Conservation (phyloP, 2,797 vertebrate species). For the Moxostoma hubbsi region DNA sequence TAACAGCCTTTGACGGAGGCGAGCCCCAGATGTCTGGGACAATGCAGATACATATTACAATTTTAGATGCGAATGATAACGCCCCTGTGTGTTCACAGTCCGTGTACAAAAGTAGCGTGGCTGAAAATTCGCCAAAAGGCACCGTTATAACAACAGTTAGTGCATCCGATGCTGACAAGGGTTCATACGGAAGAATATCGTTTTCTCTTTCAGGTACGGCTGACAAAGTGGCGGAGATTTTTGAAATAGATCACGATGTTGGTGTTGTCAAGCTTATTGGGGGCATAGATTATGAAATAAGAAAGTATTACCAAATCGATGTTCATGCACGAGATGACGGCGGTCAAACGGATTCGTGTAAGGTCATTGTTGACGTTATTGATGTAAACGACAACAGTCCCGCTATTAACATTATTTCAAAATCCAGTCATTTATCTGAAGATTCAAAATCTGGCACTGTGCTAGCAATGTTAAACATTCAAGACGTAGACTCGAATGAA, state of each 20-base stretch:
- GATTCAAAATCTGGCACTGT: conserved; percentile 32
- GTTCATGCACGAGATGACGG: conserved; percentile 44
- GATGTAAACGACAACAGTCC: conserved; percentile 58
- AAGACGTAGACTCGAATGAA: conserved; percentile 47
- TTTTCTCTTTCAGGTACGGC: conserved; percentile 7
- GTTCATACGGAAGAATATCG: too few species aligned
- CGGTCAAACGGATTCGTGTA: conserved; percentile 44
- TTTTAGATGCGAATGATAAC: too few species aligned
- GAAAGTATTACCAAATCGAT: conserved; percentile 14
- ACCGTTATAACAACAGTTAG: too few species aligned
- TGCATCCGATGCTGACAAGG: too few species aligned
- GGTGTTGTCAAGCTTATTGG: conserved; percentile 32
- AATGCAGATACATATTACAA: too few species aligned
- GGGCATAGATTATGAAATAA: conserved; percentile 38
- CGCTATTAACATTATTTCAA: conserved; percentile 53
- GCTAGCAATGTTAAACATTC: conserved; percentile 40
- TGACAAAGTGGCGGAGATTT: background rate
- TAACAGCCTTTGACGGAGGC: conserved; percentile 48
- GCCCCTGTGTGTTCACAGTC: too few species aligned
- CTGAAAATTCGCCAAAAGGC: too few species aligned
- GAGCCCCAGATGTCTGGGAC: too few species aligned
- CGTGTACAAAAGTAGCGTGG: too few species aligned
- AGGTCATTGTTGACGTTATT: conserved; percentile 66
- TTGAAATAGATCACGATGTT: background rate
- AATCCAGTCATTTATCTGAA: conserved; percentile 56